Evolutionary conservation across 1,140 invertebrate genomes (phyloP).

Genomic region (Drosophila erecta): DNA sequence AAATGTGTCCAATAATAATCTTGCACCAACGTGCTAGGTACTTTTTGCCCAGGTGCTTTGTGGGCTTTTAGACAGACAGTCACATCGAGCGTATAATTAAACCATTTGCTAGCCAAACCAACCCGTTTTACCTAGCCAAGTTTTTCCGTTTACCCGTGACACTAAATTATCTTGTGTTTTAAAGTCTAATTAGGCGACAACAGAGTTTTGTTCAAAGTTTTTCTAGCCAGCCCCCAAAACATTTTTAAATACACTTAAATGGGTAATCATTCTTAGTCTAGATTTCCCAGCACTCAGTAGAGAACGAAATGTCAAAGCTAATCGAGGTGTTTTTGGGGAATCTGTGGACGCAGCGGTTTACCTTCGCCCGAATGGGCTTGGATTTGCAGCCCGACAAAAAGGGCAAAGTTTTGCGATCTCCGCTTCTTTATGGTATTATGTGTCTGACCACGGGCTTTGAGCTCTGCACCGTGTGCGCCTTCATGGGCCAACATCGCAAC

Average conservation of each 20-base stretch:
- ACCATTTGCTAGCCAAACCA: constrained; percentile 44
- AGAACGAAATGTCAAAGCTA: constrained; percentile 52
- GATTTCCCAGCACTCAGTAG: constrained; percentile 25
- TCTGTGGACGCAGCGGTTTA: constrained; percentile 57
- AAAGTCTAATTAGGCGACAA: constrained; percentile 40
- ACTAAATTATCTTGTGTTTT: constrained; percentile 46
- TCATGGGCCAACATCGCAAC: constrained; percentile 42
- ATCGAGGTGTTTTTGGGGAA: constrained; percentile 42
- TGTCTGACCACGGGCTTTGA: constrained; percentile 53
- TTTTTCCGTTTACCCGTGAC: constrained; percentile 13
- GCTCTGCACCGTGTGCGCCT: constrained; percentile 62
- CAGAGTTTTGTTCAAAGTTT: constrained; percentile 10
- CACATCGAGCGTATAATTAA: constrained; percentile 57
- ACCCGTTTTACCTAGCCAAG: constrained; percentile 34
- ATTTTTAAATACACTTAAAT: background rate
- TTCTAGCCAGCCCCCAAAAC: background rate
- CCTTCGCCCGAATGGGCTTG: constrained; percentile 54
- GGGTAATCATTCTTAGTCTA: background rate
- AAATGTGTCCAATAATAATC: background rate
- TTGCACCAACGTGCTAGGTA: constrained; percentile 28
- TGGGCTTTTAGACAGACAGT: constrained; percentile 34
- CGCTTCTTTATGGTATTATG: constrained; percentile 43
- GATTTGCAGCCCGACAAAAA: constrained; percentile 16
- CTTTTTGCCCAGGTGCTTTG: constrained; percentile 7
- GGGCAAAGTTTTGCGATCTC: constrained; percentile 19